Percentiles rank a stretch among this genome's conserved stretches.
Evolutionary conservation across 2,797 vertebrate genomes (phyloP).

Genomic region (Enteromius fasciolatus): DNA sequence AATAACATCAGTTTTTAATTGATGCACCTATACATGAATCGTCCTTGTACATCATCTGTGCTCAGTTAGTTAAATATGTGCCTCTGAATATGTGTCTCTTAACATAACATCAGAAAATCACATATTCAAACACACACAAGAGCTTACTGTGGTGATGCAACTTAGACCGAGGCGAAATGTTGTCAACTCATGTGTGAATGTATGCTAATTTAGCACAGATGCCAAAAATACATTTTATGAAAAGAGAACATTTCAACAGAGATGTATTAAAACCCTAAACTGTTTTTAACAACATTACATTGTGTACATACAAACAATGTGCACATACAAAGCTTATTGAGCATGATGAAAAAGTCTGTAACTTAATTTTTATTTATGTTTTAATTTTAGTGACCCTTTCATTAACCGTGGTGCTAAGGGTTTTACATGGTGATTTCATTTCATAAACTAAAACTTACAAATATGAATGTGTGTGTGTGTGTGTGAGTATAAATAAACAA

Average conservation of each 20-base stretch:
- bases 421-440: not conserved
- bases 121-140: not conserved
- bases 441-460: not conserved
- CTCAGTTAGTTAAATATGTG: not conserved
- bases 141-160: conserved; percentile 47
- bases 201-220: conserved; percentile 41
- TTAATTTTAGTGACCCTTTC: not conserved
- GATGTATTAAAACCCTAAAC: not conserved
- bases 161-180: conserved; percentile 40
- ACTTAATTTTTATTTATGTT: not conserved
- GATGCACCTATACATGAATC: not conserved
- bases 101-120: not conserved
- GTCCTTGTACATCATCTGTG: not conserved
- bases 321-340: not conserved
- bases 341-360: not conserved
- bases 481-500: not conserved
- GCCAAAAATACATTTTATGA: not conserved
- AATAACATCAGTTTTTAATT: not conserved
- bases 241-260: not conserved
- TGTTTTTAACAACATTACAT: not conserved
- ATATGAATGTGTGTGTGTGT: not conserved
- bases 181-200: conserved; percentile 47
- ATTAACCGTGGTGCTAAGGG: not conserved
- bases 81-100: not conserved
- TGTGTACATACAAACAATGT: not conserved